phyloP scores from a whole-genome alignment of 92 coral and sea anemone genomes.

The Siderastrea radians region DNA sequence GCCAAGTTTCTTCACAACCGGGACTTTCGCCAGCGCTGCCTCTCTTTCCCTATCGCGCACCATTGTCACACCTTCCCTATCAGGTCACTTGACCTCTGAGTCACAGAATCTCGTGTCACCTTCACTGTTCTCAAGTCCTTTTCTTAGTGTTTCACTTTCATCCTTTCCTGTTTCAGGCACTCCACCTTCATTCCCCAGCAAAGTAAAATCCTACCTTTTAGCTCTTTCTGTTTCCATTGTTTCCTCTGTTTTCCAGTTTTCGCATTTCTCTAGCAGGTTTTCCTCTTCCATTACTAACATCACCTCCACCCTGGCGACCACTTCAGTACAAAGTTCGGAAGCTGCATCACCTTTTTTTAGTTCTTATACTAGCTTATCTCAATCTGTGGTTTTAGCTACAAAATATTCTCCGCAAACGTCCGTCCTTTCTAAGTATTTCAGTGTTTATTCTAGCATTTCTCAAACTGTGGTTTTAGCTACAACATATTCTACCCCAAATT shows the following conservation, averaged over 20 bases:
- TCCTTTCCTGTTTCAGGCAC: not conserved
- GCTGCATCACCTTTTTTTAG: not conserved
- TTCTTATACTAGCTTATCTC: not conserved
- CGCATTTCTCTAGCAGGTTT: not conserved
- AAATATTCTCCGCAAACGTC: not conserved
- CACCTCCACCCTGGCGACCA: not conserved
- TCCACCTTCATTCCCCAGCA: not conserved
- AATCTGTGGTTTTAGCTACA: slow-evolving; percentile 2
- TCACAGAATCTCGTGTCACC: slow-evolving; percentile 16
- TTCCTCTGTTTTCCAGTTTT: not conserved
- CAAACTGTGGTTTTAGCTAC: slow-evolving; percentile 5
- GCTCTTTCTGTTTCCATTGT: not conserved
- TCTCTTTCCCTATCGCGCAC: slow-evolving; percentile 2
- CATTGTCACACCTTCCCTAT: not conserved
- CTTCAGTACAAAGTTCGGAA: not conserved
- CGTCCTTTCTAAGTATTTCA: not conserved
- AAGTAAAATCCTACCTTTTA: not conserved
- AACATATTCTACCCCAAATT: not conserved
- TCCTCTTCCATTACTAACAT: not conserved
- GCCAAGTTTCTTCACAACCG: not conserved
- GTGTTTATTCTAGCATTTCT: not conserved
- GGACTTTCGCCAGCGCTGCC: not conserved
- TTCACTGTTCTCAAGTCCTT: slow-evolving; percentile 2
- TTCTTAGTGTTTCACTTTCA: not conserved
- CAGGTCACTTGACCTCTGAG: not conserved